These are phyloP conservation scores for Varanus komodoensis DNA, from an alignment of 2,113 vertebrate genomes.

Conservation along the genomic window DNA sequence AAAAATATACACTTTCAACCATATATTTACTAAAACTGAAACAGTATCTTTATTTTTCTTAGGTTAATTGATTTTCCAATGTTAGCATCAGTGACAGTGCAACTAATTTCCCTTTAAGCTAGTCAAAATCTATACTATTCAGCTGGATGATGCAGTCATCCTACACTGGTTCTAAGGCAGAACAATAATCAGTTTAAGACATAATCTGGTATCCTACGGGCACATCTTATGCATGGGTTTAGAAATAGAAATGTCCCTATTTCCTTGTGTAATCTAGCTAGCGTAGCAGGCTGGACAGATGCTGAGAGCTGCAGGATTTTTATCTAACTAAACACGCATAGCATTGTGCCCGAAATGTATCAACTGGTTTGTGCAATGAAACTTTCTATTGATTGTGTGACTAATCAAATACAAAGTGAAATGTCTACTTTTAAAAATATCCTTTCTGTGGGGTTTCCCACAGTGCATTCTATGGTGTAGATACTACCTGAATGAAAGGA, in stretches of 20 bases:
- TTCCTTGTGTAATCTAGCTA: too few species aligned
- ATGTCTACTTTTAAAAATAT: background rate
- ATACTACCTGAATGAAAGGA: background rate
- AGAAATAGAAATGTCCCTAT: background rate
- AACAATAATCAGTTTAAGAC: background rate
- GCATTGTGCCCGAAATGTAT: background rate
- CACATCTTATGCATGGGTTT: background rate
- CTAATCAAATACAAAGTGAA: background rate
- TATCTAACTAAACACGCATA: too few species aligned
- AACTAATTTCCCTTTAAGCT: conserved; percentile 51
- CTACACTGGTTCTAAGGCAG: background rate
- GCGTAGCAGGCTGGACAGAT: too few species aligned
- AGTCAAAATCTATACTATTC: conserved; percentile 40
- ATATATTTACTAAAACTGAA: background rate
- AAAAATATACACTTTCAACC: background rate
- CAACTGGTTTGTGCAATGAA: background rate
- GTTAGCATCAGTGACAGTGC: conserved; percentile 52
- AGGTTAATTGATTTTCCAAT: conserved; percentile 30
- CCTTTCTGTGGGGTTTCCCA: background rate
- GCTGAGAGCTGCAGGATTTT: too few species aligned
- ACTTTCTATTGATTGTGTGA: background rate
- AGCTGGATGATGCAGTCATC: conserved; percentile 49
- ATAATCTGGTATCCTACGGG: background rate
- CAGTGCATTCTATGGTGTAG: background rate
- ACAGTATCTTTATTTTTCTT: conserved; percentile 16